Percentiles rank a stretch among this genome's conserved stretches.
Conservation (phyloP, 2,888 invertebrate genomes). For the Cetonia aurata region DNA sequence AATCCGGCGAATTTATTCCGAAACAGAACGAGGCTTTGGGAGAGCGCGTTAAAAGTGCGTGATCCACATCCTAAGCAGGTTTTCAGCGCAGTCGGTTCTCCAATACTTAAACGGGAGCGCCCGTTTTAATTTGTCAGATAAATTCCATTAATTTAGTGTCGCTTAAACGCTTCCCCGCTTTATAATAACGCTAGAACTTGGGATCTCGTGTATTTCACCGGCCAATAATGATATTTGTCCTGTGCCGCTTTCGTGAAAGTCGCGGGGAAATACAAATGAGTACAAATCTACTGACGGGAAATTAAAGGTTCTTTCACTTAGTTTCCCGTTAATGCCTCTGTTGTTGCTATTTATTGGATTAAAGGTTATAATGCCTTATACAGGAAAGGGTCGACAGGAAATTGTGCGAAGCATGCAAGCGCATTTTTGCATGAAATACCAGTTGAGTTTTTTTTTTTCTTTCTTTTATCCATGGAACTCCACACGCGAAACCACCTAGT, state of each 20-base stretch:
- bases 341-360: no score
- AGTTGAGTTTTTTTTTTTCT: neutral
- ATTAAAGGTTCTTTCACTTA: no score
- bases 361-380: no score
- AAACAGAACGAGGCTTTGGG: slow-evolving; percentile 45
- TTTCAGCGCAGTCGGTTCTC: neutral
- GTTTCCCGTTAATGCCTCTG: no score
- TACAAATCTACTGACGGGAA: no score
- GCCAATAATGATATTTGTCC: no score
- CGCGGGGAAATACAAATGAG: no score
- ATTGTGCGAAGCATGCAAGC: slow-evolving; percentile 9
- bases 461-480: no score
- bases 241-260: no score
- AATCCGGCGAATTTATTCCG: slow-evolving; percentile 56
- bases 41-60: slow-evolving; percentile 55
- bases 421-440: slow-evolving; percentile 10
- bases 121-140: slow-evolving; percentile 35
- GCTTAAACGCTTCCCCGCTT: neutral
- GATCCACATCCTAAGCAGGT: slow-evolving; percentile 49
- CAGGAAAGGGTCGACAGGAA: neutral
- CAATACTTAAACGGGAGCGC: slow-evolving; percentile 28
- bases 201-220: no score
- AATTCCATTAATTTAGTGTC: slow-evolving; percentile 35
- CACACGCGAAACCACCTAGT: no score
- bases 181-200: no score